phyloP scores from a whole-genome alignment of 2,797 vertebrate genomes.

The Crypturellus tataupa region DNA sequence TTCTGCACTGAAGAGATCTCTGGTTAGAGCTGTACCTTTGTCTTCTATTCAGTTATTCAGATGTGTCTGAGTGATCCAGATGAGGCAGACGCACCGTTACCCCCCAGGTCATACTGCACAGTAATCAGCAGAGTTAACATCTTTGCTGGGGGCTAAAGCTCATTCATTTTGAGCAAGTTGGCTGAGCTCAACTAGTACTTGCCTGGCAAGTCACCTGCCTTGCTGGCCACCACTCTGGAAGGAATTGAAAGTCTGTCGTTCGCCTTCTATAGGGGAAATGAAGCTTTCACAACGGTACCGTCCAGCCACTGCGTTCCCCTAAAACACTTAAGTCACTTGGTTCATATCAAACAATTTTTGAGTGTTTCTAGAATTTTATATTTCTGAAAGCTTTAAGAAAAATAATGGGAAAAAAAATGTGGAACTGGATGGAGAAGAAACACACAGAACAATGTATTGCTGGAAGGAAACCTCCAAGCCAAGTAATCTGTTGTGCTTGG shows the following conservation, averaged over 20 bases:
- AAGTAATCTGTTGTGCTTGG: background rate
- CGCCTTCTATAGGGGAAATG: background rate
- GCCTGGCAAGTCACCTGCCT: background rate
- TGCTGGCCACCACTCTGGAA: background rate
- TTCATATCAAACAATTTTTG: background rate
- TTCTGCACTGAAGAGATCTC: background rate
- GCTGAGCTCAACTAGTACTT: background rate
- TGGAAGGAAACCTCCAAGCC: background rate
- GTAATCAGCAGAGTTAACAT: background rate
- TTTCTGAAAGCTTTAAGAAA: background rate
- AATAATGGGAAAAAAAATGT: background rate
- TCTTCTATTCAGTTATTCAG: background rate
- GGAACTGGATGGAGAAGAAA: background rate
- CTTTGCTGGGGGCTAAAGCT: background rate
- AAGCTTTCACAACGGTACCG: background rate
- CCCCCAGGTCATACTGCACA: rapidly evolving
- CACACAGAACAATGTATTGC: background rate
- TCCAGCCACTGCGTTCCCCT: background rate
- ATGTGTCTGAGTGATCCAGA: background rate
- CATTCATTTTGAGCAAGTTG: background rate
- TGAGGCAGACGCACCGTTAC: background rate
- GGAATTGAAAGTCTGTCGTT: background rate
- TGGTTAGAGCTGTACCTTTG: background rate
- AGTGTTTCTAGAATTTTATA: background rate
- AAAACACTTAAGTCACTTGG: background rate